These are phyloP conservation scores for Calonectris borealis DNA, from an alignment of 2,113 vertebrate species.

Conservation along the genomic window DNA sequence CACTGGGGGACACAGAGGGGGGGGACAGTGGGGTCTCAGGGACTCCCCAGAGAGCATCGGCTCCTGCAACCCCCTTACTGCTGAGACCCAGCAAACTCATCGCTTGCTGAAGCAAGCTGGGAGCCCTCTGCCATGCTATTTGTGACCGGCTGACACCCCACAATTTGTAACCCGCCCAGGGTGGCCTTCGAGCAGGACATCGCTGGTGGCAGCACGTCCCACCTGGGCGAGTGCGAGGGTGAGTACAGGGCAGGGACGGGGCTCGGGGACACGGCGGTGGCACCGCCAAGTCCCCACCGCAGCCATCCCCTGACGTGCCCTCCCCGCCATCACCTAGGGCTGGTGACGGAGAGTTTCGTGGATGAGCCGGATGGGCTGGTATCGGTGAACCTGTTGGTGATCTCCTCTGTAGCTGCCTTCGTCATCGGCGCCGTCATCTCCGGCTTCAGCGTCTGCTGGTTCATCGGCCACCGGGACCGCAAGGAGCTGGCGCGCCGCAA, in stretches of 20 bases:
- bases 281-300: rapidly evolving
- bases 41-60: not conserved
- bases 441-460: slow-evolving; percentile 92
- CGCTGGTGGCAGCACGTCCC: slow-evolving; percentile 84
- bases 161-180: slow-evolving; percentile 55
- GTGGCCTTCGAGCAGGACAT: slow-evolving; percentile 91
- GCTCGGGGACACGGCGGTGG: rapidly evolving
- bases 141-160: not conserved
- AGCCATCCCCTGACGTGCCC: not conserved
- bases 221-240: slow-evolving; percentile 95
- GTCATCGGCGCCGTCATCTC: slow-evolving; percentile 91
- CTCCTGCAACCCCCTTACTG: rapidly evolving
- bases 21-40: not conserved
- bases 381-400: slow-evolving; percentile 91
- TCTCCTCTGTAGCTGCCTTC: slow-evolving; percentile 92
- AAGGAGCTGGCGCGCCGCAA: slow-evolving; percentile 84
- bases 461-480: slow-evolving; percentile 89
- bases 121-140: not conserved
- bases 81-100: not conserved
- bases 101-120: not conserved
- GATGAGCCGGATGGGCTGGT: slow-evolving; percentile 91
- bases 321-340: slow-evolving; percentile 70
- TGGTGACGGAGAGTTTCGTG: slow-evolving; percentile 88
- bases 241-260: slow-evolving; percentile 9
- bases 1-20: rapidly evolving